Percentiles rank a stretch among this genome's conserved stretches.
phyloP scores from a whole-genome alignment of 2,113 vertebrate genomes.

The Acanthochromis polyacanthus region DNA sequence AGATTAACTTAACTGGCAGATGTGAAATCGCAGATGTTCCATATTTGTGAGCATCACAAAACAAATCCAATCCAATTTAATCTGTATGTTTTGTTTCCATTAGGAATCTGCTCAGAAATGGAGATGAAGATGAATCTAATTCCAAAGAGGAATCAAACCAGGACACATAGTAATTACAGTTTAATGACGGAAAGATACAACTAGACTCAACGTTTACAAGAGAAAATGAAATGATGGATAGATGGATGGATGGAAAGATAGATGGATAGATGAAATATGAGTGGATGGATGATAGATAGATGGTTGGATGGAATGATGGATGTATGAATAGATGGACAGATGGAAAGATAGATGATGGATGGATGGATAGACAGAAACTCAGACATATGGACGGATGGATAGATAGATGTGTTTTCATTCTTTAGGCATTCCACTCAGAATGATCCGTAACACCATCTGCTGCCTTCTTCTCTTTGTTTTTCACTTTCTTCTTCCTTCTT shows the following conservation, averaged over 20 bases:
- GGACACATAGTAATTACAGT: background rate
- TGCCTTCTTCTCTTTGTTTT: slow-evolving; percentile 12
- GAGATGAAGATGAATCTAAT: background rate
- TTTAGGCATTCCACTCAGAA: slow-evolving; percentile 24
- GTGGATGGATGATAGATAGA: background rate
- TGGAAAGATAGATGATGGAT: background rate
- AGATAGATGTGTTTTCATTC: slow-evolving; percentile 25
- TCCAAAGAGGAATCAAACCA: background rate
- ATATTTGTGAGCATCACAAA: no score
- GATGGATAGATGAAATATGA: background rate
- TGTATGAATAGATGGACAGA: slow-evolving; percentile 1
- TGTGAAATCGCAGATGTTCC: no score
- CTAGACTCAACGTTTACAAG: background rate
- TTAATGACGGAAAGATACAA: background rate
- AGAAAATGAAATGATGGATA: background rate
- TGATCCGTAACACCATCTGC: slow-evolving; percentile 57
- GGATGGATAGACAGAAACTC: background rate
- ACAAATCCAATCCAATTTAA: background rate
- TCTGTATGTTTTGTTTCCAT: background rate
- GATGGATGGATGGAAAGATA: background rate
- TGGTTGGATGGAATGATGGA: background rate
- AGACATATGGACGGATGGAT: background rate
- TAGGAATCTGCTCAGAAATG: background rate
- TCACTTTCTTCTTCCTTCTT: slow-evolving; percentile 1
- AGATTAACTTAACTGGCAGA: background rate